A percentile compares a stretch with the other conserved stretches of the same genome.
phyloP scores from a whole-genome alignment of 2,797 vertebrate species.

The Mus minutoides region DNA sequence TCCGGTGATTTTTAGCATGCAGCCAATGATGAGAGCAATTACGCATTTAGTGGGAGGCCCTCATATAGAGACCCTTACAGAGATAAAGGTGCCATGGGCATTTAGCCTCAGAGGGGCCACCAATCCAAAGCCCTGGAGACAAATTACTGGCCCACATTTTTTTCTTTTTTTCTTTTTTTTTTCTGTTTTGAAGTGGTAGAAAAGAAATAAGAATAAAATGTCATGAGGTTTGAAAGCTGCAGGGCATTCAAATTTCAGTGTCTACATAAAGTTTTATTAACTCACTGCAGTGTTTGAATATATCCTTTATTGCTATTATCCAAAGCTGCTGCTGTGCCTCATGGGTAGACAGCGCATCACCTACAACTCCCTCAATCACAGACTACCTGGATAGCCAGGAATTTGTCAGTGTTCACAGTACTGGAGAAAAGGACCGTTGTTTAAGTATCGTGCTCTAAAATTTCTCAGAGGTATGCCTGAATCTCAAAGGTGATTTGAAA shows the following conservation, averaged over 20 bases:
- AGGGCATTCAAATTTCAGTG: background rate
- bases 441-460: background rate
- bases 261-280: constrained; percentile 32
- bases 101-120: background rate
- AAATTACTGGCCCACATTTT: accelerated
- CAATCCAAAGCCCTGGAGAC: background rate
- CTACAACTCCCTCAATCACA: too few relatives aligned
- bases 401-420: background rate
- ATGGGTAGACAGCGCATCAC: accelerated
- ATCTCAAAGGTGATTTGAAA: background rate
- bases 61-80: background rate
- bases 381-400: background rate
- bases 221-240: background rate
- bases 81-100: background rate
- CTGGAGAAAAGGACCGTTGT: background rate
- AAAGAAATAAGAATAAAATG: background rate
- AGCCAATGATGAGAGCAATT: background rate
- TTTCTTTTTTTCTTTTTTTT: background rate
- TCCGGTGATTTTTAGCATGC: background rate
- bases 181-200: background rate
- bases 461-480: background rate
- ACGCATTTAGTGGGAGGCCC: background rate
- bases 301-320: accelerated
- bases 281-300: background rate
- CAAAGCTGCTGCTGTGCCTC: background rate